phyloP scores from a whole-genome alignment of 2,113 vertebrate species.

The Silurus meridionalis region DNA sequence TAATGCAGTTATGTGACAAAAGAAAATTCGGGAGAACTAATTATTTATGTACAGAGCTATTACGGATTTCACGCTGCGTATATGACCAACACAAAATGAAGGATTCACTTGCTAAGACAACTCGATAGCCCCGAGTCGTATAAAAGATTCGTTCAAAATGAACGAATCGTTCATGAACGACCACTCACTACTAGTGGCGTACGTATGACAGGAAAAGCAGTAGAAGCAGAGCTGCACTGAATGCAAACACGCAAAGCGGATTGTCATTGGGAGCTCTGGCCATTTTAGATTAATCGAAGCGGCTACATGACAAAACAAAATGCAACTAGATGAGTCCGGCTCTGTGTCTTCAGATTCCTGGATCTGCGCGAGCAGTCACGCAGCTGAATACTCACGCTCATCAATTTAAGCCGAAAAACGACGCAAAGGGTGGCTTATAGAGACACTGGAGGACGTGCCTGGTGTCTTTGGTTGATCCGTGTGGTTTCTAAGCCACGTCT shows the following conservation, averaged over 20 bases:
- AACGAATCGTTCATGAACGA: too few species aligned
- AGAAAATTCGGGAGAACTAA: too few species aligned
- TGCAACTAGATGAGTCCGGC: neutral
- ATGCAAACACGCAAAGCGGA: neutral
- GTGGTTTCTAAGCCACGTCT: constrained; percentile 43
- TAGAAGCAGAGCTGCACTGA: neutral
- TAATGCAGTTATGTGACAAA: too few species aligned
- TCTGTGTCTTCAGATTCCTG: neutral
- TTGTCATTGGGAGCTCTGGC: neutral
- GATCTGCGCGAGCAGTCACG: neutral
- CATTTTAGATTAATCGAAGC: neutral
- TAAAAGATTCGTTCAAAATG: too few species aligned
- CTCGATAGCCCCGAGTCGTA: too few species aligned
- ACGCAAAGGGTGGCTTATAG: neutral
- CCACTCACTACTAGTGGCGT: neutral
- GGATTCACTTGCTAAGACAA: too few species aligned
- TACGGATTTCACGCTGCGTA: too few species aligned
- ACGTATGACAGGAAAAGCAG: neutral
- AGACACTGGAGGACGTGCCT: neutral
- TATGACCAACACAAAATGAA: too few species aligned
- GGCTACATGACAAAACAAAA: neutral
- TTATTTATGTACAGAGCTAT: too few species aligned
- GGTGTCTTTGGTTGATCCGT: neutral
- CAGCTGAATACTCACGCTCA: neutral
- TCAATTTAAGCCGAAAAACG: neutral